Conservation (phyloP, 2,888 invertebrate species). For the Uloborus plumipes region DNA sequence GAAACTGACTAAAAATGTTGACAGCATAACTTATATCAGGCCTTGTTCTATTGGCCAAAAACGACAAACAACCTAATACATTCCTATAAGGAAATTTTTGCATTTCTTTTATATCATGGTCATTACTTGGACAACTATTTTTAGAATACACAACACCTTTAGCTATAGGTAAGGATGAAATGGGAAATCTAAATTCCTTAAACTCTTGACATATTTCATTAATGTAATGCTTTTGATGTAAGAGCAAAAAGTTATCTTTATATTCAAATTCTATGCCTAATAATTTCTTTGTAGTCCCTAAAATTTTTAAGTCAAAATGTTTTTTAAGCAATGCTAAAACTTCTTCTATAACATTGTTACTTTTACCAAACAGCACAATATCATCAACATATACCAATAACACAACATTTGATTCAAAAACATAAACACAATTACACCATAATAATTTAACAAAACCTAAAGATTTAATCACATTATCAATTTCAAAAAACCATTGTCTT, state of each 20-base stretch:
- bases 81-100: background rate
- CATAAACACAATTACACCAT: conserved; percentile 11
- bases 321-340: background rate
- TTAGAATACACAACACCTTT: conserved; percentile 9
- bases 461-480: background rate
- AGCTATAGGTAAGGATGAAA: background rate
- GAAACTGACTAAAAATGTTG: no score
- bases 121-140: background rate
- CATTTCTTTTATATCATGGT: conserved; percentile 5
- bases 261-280: conserved; percentile 9
- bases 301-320: conserved; percentile 6
- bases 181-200: background rate
- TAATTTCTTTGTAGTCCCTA: conserved; percentile 6
- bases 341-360: background rate
- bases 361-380: no score
- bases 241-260: background rate
- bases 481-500: conserved; percentile 1
- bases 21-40: no score
- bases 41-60: no score
- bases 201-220: background rate
- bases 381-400: no score
- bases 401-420: no score
- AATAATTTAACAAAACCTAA: conserved; percentile 7
- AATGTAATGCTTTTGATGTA: background rate
- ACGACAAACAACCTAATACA: background rate